Evolutionary conservation across 2,113 vertebrate species (phyloP).

Genomic region (Microcebus lehilahytsara): DNA sequence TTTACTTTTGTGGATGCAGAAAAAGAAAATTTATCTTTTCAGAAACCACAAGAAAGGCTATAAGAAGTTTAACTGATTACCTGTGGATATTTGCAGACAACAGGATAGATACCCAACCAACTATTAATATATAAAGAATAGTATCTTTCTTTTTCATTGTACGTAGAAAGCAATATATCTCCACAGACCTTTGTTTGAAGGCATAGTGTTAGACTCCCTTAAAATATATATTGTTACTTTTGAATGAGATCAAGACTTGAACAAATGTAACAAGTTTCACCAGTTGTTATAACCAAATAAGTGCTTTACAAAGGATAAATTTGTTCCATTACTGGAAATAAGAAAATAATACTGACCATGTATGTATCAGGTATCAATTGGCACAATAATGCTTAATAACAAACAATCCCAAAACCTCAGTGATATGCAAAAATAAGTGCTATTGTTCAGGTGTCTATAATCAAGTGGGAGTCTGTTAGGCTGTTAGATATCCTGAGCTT

Average conservation of each 20-base stretch:
- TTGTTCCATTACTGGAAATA: neutral
- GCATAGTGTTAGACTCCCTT: neutral
- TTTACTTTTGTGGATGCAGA: neutral
- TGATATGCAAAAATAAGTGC: neutral
- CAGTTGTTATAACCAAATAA: neutral
- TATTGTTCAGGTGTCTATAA: neutral
- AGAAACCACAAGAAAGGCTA: neutral
- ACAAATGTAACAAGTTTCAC: neutral
- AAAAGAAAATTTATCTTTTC: neutral
- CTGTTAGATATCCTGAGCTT: neutral
- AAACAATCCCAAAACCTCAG: neutral
- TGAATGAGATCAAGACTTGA: neutral
- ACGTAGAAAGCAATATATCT: neutral
- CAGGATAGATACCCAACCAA: neutral
- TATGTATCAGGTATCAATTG: neutral
- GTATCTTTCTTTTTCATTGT: neutral
- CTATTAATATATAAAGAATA: neutral
- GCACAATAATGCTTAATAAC: neutral
- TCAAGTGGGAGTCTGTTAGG: neutral
- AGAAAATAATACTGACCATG: neutral
- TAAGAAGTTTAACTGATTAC: neutral
- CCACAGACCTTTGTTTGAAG: neutral
- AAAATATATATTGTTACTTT: neutral
- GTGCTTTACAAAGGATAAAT: neutral
- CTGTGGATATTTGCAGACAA: neutral